Evolutionary conservation across 92 coral and sea anemone genomes (phyloP).

Genomic region (Epizoanthus fatuus): DNA sequence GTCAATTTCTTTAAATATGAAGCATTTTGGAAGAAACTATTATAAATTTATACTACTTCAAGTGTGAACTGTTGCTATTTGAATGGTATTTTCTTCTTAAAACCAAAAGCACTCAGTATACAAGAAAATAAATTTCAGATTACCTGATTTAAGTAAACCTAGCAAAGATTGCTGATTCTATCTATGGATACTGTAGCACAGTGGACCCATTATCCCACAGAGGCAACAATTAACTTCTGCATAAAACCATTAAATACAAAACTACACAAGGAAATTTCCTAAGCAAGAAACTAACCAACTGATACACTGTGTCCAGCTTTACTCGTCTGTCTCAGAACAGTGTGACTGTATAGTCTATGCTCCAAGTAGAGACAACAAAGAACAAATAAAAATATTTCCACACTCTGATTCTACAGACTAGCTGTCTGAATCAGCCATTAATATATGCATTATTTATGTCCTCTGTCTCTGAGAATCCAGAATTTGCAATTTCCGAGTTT

Average conservation of each 20-base stretch:
- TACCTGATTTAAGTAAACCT: slow-evolving; percentile 6
- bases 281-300: background rate
- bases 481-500: slow-evolving; percentile 9
- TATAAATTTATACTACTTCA: background rate
- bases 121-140: background rate
- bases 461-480: slow-evolving; percentile 66
- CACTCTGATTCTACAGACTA: slow-evolving; percentile 53
- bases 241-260: background rate
- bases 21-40: background rate
- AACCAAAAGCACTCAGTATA: background rate
- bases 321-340: background rate
- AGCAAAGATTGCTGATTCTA: background rate
- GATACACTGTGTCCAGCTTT: background rate
- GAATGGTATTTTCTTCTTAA: background rate
- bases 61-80: background rate
- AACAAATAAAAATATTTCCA: slow-evolving; percentile 21
- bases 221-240: slow-evolving; percentile 12
- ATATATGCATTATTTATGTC: slow-evolving; percentile 78
- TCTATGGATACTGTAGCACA: background rate
- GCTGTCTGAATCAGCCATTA: slow-evolving; percentile 73
- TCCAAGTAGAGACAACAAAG: background rate
- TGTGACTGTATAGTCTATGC: background rate
- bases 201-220: background rate
- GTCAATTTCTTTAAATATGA: background rate
- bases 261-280: background rate